Percentiles rank a stretch among this genome's conserved stretches.
These are phyloP conservation scores for Oncorhynchus nerka DNA, from an alignment of 2,113 vertebrate species.

Conservation along the genomic window DNA sequence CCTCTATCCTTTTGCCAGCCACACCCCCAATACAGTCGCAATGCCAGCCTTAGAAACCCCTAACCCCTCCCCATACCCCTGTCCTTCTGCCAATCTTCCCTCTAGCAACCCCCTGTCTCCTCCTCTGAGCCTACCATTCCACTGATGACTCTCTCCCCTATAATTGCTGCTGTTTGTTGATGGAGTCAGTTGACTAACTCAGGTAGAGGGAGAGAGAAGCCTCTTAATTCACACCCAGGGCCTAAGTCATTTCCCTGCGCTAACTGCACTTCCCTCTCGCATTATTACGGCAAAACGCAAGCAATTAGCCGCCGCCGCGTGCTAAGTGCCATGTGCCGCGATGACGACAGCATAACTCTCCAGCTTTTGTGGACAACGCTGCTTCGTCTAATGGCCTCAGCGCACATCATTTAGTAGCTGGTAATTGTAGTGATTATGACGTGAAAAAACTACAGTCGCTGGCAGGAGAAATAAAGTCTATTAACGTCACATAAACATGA, in stretches of 20 bases:
- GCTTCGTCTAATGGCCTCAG: conserved; percentile 73
- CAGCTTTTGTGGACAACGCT: conserved; percentile 52
- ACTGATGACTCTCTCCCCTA: background rate
- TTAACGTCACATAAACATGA: conserved; percentile 80
- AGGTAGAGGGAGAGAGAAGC: background rate
- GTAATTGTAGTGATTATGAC: conserved; percentile 80
- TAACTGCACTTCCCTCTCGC: conserved; percentile 42
- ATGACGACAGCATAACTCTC: conserved; percentile 51
- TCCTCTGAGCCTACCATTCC: background rate
- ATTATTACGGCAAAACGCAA: conserved; percentile 50
- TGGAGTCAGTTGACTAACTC: background rate
- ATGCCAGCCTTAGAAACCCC: no score
- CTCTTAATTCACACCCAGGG: background rate
- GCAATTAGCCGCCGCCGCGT: conserved; percentile 59
- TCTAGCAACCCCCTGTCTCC: no score
- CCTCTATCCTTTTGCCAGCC: no score
- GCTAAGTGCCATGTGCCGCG: conserved; percentile 46
- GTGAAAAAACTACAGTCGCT: conserved; percentile 58
- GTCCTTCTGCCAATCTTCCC: no score
- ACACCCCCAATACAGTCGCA: no score
- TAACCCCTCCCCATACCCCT: no score
- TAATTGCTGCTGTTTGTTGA: background rate
- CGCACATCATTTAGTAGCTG: conserved; percentile 71
- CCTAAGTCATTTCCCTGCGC: conserved; percentile 35
- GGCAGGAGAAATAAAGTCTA: conserved; percentile 69